Evolutionary conservation across 2,797 vertebrate species (phyloP).

Genomic region (Tiaroga cobitis): DNA sequence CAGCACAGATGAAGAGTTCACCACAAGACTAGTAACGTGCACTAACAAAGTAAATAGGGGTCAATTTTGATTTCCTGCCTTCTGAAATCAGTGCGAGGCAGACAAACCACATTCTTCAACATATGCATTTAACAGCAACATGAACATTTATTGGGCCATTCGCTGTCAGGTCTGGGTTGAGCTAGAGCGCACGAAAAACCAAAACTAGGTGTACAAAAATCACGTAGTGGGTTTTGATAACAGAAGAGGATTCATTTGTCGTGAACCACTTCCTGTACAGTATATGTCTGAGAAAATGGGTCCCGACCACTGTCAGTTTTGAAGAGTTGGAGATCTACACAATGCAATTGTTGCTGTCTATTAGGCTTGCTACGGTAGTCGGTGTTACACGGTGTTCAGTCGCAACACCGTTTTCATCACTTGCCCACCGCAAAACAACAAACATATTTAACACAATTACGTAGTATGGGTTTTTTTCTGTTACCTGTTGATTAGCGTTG

Average conservation of each 20-base stretch:
- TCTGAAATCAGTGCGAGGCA: not conserved
- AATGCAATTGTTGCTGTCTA: too few relatives aligned
- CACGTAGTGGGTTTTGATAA: not conserved
- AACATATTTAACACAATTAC: too few relatives aligned
- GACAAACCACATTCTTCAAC: conserved; percentile 23
- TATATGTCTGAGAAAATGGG: not conserved
- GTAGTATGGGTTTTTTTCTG: too few relatives aligned
- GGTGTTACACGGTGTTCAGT: too few relatives aligned
- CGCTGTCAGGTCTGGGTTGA: not conserved
- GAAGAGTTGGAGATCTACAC: not conserved
- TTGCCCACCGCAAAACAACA: too few relatives aligned
- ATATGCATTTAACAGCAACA: not conserved
- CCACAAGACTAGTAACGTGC: not conserved
- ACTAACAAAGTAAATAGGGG: not conserved
- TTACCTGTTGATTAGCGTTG: too few relatives aligned
- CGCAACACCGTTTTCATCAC: too few relatives aligned
- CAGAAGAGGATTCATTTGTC: not conserved
- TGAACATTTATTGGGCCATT: not conserved
- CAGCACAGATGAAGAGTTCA: not conserved
- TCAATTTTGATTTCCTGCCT: not conserved
- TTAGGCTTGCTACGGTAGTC: too few relatives aligned
- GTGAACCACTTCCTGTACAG: not conserved
- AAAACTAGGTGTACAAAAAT: not conserved
- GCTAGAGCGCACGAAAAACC: not conserved
- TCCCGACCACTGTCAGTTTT: not conserved